phyloP scores from a whole-genome alignment of 2,113 vertebrate genomes.

The Meles meles region DNA sequence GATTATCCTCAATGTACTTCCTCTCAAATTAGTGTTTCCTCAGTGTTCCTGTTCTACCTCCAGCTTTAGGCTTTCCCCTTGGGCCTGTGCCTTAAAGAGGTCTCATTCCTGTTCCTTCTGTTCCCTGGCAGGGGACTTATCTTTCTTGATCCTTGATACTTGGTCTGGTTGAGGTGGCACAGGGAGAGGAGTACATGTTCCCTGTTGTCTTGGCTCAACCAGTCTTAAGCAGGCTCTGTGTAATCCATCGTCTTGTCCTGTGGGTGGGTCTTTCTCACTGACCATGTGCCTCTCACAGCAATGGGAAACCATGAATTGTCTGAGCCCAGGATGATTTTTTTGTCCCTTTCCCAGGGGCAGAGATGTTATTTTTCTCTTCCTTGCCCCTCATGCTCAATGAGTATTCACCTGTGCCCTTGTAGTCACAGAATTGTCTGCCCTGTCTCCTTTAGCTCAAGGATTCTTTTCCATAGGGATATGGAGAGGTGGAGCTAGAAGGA shows the following conservation, averaged over 20 bases:
- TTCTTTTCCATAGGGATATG: not conserved
- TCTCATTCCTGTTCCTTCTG: not conserved
- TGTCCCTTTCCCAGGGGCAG: not conserved
- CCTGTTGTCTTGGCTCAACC: not conserved
- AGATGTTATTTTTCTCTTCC: not conserved
- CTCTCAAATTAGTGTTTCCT: not conserved
- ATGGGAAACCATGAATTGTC: not conserved
- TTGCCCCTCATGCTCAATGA: not conserved
- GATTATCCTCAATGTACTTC: not conserved
- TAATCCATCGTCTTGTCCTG: not conserved
- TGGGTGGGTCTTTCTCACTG: not conserved
- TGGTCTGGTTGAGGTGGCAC: not conserved
- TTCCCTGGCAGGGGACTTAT: not conserved
- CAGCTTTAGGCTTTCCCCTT: not conserved
- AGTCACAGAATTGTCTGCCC: not conserved
- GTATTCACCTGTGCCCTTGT: not conserved
- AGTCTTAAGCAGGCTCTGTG: not conserved
- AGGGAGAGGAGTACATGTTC: not conserved
- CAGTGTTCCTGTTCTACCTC: not conserved
- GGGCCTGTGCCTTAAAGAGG: not conserved
- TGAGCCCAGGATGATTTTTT: not conserved
- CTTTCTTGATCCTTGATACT: not conserved
- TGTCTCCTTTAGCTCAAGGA: not conserved
- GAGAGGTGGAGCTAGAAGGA: not conserved
- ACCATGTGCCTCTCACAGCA: not conserved